Evolutionary conservation across 2,113 vertebrate genomes (phyloP), one percentile per base, ranked within the genome.

Genomic region (Eurystomus gularis): DNA sequence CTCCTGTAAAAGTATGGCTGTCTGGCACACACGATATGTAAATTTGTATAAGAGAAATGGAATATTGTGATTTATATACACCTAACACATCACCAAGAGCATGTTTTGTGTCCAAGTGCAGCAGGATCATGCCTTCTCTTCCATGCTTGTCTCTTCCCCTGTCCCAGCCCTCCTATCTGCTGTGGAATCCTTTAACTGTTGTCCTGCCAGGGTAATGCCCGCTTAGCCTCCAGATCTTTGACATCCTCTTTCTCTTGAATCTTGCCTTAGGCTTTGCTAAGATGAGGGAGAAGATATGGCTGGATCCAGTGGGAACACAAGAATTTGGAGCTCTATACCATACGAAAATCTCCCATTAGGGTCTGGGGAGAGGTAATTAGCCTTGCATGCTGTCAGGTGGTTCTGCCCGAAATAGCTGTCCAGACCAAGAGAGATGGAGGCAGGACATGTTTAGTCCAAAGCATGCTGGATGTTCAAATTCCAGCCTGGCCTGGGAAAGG

Each of bases 211-310:
- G 68, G 72, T 86, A 66, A 48, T 66, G 40, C 29, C 55, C 71
- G 65, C 70, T 62, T 83, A 84, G 88, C 68, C 42, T 81, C 37
- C 80, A 46, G 86, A 46, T 88, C 83, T 93, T 94, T 93, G 96
- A 92, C 91, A 66, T 86, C 88, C 25, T 95, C 76, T 96, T 96
- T 94, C 78, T 97, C 93, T 94, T 90, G 86, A 93, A 88, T 92
- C 90, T 95, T 92, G 82, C 95, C 82, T 95, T 97, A 95, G 93
- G 95, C 95, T 91, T 97, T 90, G 76, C 95, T 94, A 94, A 94
- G 33, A 94, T 95, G 94, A 88, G 96, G 93, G 94, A 97, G 94
- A 96, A 93, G 94, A 94, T 92, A 44, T 95, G 93, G 39, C 94
- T 96, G 93, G 64, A 95, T 96, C 91, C 91, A 55, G 80, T 92